Evolutionary conservation across 1,140 invertebrate species (phyloP).

Genomic region (Grapholita molesta): DNA sequence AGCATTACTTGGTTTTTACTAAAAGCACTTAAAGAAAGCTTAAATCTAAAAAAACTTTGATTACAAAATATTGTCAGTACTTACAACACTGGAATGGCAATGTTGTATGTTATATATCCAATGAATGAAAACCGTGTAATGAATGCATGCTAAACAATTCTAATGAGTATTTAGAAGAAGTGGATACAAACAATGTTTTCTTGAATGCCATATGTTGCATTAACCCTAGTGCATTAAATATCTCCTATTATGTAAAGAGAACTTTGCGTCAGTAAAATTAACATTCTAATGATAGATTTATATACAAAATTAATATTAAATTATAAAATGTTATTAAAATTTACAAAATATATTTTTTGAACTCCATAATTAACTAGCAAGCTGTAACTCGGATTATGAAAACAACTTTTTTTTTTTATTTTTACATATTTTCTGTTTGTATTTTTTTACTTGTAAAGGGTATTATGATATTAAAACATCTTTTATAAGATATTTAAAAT

Average conservation of each 20-base stretch:
- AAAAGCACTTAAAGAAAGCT: no score
- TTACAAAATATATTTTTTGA: no score
- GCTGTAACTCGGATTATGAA: no score
- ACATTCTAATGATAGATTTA: conserved; percentile 27
- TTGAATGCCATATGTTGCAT: conserved; percentile 44
- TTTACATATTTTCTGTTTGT: no score
- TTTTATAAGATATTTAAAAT: no score
- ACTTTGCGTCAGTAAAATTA: conserved; percentile 40
- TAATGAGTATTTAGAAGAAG: conserved; percentile 11
- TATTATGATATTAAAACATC: no score
- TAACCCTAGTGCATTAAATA: conserved; percentile 35
- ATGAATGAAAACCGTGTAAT: background rate
- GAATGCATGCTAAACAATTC: background rate
- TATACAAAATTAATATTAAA: conserved; percentile 34
- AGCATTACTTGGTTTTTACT: no score
- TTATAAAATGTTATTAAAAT: conserved; percentile 18
- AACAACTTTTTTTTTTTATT: no score
- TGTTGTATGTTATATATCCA: background rate
- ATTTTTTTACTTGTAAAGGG: no score
- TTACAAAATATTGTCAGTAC: conserved; percentile 5
- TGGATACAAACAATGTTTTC: conserved; percentile 24
- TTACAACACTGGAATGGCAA: background rate
- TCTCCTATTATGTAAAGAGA: conserved; percentile 36
- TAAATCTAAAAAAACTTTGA: conserved; percentile 31
- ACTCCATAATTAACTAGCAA: no score